These are phyloP conservation scores for Alethe diademata DNA, from an alignment of 2,113 vertebrate species.

Conservation along the genomic window DNA sequence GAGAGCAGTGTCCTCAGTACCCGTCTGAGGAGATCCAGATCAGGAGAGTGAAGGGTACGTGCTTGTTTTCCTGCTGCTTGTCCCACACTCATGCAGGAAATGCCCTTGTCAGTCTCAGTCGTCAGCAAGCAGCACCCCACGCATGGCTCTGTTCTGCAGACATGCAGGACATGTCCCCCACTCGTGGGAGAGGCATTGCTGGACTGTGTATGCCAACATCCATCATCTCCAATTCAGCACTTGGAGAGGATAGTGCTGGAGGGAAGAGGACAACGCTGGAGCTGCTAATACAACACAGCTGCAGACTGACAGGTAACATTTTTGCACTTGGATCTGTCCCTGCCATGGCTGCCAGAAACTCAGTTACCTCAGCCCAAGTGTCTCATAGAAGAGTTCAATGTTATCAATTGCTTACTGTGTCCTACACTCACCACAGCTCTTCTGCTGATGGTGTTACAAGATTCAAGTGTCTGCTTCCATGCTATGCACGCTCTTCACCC, in stretches of 20 bases:
- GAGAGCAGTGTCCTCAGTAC: not conserved
- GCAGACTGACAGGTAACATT: not conserved
- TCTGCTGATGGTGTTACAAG: not conserved
- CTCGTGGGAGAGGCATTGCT: not conserved
- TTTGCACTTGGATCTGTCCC: not conserved
- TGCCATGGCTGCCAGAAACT: not conserved
- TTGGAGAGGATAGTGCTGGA: not conserved
- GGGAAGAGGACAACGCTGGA: not conserved
- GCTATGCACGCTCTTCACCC: not conserved
- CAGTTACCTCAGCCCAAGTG: not conserved
- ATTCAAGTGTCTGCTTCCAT: rapidly evolving
- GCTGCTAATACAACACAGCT: not conserved
- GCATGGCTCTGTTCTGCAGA: not conserved
- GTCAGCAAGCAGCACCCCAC: not conserved
- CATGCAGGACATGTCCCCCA: not conserved
- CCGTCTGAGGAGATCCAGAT: not conserved
- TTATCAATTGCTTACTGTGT: not conserved
- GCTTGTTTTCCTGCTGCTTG: not conserved
- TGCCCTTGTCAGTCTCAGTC: rapidly evolving
- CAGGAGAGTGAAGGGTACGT: rapidly evolving
- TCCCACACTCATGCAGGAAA: not conserved
- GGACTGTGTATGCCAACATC: not conserved
- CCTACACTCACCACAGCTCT: not conserved
- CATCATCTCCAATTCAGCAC: not conserved
- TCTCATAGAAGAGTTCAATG: not conserved